Evolutionary conservation across 2,113 vertebrate species (phyloP), one percentile per base, ranked within the genome.

Genomic region (human): DNA sequence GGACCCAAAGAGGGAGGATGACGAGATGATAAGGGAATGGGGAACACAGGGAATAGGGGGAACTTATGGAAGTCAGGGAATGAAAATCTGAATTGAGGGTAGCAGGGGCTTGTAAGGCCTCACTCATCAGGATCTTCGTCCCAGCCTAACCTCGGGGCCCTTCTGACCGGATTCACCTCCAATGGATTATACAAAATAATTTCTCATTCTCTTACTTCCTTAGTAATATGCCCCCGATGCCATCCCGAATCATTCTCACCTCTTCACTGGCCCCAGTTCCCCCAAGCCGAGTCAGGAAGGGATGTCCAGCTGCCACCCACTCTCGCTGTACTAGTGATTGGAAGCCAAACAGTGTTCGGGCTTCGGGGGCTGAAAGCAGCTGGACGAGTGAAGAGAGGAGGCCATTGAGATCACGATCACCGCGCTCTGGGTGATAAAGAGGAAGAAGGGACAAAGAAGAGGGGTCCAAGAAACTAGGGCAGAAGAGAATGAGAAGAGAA

Each of bases 261-360:
- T 98, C 97, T 80, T 96, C 97, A 66, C 76, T 94, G 92, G 81
- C 84, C 85, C 95, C 96, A 32, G 95, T 93, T 52, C 83, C 97
- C 82, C 97, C 96, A 68, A 98, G 94, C 23, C 99, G 99, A 57
- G 89, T 99, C 18, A 99, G 98, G 98, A 99, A 99, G 76, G 99
- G 99, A 90, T 99, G 99, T 5, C 99, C 99, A 0, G 99, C 99
- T 43, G 98, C 99, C 96, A 99, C 99, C 99, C 99, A 99, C 93
- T 99, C 99, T 94, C 99, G 98, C 98, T 99, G 99, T 68, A 99
- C 98, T 98, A 99, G 98, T 97, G 99, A 98, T 98, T 99, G 99
- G 98, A 99, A 99, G 32, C 99, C 99, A 0, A 91, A 95, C 87
- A 99, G 97, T 23, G 99, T 99, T 57, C 99, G 99, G 55, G 98